Evolutionary conservation across 1,140 invertebrate species (phyloP).

Genomic region (Ostrea edulis): DNA sequence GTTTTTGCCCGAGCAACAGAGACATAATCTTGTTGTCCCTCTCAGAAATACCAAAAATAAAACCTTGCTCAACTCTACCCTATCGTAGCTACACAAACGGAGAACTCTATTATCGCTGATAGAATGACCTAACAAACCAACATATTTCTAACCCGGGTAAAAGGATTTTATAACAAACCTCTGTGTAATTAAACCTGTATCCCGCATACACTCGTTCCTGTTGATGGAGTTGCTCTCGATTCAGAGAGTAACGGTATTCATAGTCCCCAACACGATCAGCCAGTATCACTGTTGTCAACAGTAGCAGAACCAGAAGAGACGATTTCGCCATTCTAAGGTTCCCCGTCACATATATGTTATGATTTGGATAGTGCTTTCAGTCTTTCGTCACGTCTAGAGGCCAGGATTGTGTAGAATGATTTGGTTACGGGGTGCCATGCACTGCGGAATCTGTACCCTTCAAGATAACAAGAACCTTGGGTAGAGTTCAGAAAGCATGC

Average conservation of each 20-base stretch:
- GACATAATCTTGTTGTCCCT: too few species aligned
- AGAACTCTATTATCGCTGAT: too few species aligned
- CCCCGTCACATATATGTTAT: background rate
- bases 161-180: background rate
- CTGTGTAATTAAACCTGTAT: background rate
- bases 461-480: too few species aligned
- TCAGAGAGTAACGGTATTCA: background rate
- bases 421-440: background rate
- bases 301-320: background rate
- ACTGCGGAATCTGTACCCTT: too few species aligned
- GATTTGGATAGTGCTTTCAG: background rate
- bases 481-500: too few species aligned
- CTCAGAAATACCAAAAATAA: too few species aligned
- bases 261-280: background rate
- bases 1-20: too few species aligned
- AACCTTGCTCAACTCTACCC: too few species aligned
- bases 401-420: background rate
- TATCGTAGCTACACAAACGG: too few species aligned
- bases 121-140: too few species aligned
- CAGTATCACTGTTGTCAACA: background rate
- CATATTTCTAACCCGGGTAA: too few species aligned
- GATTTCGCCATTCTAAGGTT: background rate
- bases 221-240: background rate
- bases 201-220: slow-evolving; percentile 2
- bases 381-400: background rate